A percentile compares a stretch with the other conserved stretches of the same genome.
Evolutionary conservation across 2,113 vertebrate species (phyloP).

Genomic region (Scalopus aquaticus): DNA sequence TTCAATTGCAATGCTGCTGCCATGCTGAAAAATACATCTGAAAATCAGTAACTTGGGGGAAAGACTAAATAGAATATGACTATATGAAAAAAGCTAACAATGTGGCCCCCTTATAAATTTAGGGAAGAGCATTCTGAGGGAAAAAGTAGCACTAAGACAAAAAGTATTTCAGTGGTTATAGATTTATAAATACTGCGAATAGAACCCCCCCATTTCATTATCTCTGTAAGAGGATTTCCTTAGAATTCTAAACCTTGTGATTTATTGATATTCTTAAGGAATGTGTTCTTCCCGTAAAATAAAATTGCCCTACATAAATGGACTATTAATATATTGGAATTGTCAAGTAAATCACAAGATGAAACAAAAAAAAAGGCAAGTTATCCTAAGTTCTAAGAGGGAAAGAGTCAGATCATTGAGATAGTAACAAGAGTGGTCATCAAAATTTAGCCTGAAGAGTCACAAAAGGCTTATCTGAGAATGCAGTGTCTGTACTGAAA

Average conservation of each 20-base stretch:
- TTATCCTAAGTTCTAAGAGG: background rate
- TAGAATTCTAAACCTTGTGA: background rate
- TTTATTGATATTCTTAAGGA: conserved; percentile 4
- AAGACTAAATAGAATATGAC: background rate
- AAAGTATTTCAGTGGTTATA: background rate
- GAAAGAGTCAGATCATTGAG: background rate
- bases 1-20: background rate
- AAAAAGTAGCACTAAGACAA: background rate
- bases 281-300: background rate
- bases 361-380: background rate
- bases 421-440: background rate
- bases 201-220: background rate
- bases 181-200: background rate
- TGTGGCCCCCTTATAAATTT: background rate
- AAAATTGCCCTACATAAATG: background rate
- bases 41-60: conserved; percentile 6
- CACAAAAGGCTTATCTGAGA: background rate
- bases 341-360: conserved; percentile 18
- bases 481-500: background rate
- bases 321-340: background rate
- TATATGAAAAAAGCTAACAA: background rate
- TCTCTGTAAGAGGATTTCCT: background rate
- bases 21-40: background rate
- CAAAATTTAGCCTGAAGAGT: background rate
- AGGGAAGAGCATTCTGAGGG: background rate